phyloP scores from a whole-genome alignment of 2,113 vertebrate genomes.

The Atherinomorus stipes region DNA sequence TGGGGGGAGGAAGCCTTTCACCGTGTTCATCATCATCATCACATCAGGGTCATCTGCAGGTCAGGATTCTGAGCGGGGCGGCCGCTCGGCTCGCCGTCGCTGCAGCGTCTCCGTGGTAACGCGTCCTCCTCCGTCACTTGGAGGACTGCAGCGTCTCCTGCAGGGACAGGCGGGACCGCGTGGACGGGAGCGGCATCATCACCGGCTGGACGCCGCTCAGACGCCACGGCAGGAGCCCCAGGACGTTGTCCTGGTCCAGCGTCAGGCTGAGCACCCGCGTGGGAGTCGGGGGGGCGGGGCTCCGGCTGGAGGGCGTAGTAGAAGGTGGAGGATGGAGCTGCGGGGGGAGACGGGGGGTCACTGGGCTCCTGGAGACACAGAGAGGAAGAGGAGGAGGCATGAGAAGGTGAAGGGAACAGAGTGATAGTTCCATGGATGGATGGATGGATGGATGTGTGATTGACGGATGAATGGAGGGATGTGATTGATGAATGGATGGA shows the following conservation, averaged over 20 bases:
- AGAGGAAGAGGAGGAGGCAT: neutral
- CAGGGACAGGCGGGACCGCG: conserved; percentile 92
- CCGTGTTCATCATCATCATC: neutral
- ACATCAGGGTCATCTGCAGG: neutral
- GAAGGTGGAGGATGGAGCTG: conserved; percentile 71
- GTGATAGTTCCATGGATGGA: neutral
- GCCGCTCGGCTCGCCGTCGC: neutral
- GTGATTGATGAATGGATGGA: neutral
- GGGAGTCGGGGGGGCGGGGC: conserved; percentile 74
- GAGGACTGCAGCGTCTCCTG: conserved; percentile 91
- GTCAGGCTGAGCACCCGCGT: conserved; percentile 83
- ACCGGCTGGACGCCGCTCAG: conserved; percentile 77
- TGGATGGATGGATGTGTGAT: neutral
- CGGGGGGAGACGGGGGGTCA: conserved; percentile 64
- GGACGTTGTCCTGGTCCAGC: conserved; percentile 92
- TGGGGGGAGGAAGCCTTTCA: no score
- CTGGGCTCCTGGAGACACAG: conserved; percentile 87
- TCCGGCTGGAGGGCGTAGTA: conserved; percentile 63
- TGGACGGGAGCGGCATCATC: conserved; percentile 57
- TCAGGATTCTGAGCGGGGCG: neutral
- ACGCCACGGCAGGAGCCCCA: conserved; percentile 88
- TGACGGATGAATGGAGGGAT: neutral
- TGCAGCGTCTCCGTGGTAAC: conserved; percentile 71
- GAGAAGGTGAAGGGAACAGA: neutral
- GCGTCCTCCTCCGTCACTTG: conserved; percentile 80